phyloP scores from a whole-genome alignment of 1,140 invertebrate genomes.

The Centruroides sculpturatus region DNA sequence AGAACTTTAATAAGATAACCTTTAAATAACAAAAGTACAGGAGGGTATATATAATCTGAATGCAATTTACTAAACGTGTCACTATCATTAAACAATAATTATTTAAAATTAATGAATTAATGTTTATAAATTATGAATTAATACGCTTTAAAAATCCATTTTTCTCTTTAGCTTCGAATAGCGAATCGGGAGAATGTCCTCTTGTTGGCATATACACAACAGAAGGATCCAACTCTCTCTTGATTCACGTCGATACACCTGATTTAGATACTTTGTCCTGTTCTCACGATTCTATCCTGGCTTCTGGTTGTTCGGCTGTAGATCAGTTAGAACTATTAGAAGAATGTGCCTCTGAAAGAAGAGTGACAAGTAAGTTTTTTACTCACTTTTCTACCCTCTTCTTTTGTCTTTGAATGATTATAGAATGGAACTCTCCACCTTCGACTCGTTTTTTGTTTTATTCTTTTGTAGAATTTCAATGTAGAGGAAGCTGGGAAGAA shows the following conservation, averaged over 20 bases:
- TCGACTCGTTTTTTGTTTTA: neutral
- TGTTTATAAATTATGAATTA: too few relatives aligned
- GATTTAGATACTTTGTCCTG: too few relatives aligned
- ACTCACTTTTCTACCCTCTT: neutral
- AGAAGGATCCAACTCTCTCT: constrained; percentile 5
- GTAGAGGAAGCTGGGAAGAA: constrained; percentile 62
- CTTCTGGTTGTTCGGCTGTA: constrained; percentile 9
- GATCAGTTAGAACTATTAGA: constrained; percentile 11
- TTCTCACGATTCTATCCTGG: neutral
- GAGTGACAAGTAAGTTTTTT: constrained; percentile 2
- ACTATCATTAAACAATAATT: too few relatives aligned
- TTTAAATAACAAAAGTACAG: too few relatives aligned
- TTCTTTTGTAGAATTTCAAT: constrained; percentile 54
- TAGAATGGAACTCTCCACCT: too few relatives aligned
- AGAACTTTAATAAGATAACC: too few relatives aligned
- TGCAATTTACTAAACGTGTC: too few relatives aligned
- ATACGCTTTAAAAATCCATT: neutral
- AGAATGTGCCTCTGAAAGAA: constrained; percentile 8
- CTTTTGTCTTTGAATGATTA: neutral
- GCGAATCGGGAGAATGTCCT: constrained; percentile 9
- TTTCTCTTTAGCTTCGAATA: constrained; percentile 1
- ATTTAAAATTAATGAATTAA: too few relatives aligned
- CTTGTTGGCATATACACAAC: constrained; percentile 9
- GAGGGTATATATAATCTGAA: too few relatives aligned
- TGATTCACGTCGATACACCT: too few relatives aligned